Conservation (phyloP, 2,113 vertebrate genomes). For the Larimichthys crocea region DNA sequence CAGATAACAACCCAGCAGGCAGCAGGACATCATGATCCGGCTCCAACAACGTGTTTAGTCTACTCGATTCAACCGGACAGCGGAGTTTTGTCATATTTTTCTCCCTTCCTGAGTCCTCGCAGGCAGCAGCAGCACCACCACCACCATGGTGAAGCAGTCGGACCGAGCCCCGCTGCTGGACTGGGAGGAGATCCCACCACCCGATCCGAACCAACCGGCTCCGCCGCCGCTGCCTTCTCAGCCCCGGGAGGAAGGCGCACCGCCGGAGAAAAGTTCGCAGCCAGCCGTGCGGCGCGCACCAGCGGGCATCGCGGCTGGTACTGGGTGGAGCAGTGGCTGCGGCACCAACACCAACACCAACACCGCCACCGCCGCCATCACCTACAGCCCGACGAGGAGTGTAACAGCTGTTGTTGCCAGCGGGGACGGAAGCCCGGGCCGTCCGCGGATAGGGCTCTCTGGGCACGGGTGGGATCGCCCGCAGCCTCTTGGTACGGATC, state of each 20-base stretch:
- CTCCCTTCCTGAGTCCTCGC: background rate
- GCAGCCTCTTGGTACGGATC: conserved; percentile 58
- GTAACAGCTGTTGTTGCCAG: conserved; percentile 70
- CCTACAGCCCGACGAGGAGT: conserved; percentile 47
- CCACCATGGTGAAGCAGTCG: conserved; percentile 90
- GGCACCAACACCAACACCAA: background rate
- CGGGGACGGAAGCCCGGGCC: conserved; percentile 58
- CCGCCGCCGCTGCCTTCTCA: conserved; percentile 38
- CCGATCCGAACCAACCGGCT: conserved; percentile 75
- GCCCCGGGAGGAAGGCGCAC: conserved; percentile 57
- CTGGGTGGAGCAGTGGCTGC: conserved; percentile 59
- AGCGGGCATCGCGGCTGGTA: conserved; percentile 52
- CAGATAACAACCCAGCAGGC: conserved; percentile 54
- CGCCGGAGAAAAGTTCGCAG: conserved; percentile 63
- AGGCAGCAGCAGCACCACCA: conserved; percentile 30
- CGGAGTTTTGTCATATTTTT: conserved; percentile 11
- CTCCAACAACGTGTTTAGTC: conserved; percentile 27
- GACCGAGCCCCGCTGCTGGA: conserved; percentile 93
- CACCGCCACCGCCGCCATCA: conserved; percentile 16
- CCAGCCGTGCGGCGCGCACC: conserved; percentile 50
- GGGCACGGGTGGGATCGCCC: conserved; percentile 63
- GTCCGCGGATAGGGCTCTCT: conserved; percentile 16
- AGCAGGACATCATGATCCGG: conserved; percentile 62
- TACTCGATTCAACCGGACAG: background rate
- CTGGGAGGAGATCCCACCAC: conserved; percentile 92